Evolutionary conservation across 2,797 vertebrate genomes (phyloP), one percentile per base, ranked within the genome.

Genomic region (Intellagama lesueurii): DNA sequence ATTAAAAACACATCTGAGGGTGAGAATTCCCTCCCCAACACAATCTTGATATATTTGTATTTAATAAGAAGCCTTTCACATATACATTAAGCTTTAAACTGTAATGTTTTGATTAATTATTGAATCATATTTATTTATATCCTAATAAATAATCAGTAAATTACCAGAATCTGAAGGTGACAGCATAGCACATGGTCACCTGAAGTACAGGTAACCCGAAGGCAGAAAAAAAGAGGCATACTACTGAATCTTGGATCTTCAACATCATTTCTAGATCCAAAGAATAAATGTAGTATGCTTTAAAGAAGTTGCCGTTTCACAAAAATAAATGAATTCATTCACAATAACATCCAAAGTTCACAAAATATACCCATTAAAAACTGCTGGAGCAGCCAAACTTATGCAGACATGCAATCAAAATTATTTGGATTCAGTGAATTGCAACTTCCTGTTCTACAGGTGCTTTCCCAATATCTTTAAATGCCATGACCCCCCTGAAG

Each of bases 91-190:
- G 35, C 56, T 12, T 75, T 73, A 35, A 64, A 64, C 4, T 64
- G 17, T 64, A 64, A 64, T 19, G 14, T 64, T 80, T 44, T 22
- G 7, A 35, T 85, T 72, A 22, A 75, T 35, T 7, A 16, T 86
- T 35, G 16, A 89, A 68, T 75, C 81, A 35, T 81, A 68, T 75
- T 75, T 75, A 44, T 81, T 30, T 56, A 24, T 11, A 49, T 89
- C 77, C 60, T 66, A 86, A 14, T 44, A 40, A 75, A 19, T 81
- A 81, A 81, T 14, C 35, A 17, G 3, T 64, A 64, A 17, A 64
- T 64, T 76, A 40, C 5, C 30, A 64, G 40, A 88, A 19, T n/a
- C 5, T 35, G 76, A 84, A 89, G 19, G n/a, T 72, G 79, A 72
- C 76, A 64, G 24, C 60, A 9, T 49, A 72, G 35, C 66, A 75